phyloP scores from a whole-genome alignment of 2,888 invertebrate species.

The Litoditis marina region DNA sequence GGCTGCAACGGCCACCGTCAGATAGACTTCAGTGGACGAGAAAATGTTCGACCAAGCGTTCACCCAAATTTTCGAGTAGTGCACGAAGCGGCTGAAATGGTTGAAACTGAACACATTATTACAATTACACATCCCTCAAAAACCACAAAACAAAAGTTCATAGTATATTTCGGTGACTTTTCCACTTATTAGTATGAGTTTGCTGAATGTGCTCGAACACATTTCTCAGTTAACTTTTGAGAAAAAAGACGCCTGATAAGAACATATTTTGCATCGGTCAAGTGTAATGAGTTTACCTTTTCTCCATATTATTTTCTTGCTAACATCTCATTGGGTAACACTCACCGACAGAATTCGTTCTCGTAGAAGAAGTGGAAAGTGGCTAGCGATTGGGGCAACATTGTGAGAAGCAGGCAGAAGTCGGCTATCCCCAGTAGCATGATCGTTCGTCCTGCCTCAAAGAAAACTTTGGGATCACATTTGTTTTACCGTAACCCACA shows the following conservation, averaged over 20 bases:
- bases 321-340: no score
- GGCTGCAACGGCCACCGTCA: slow-evolving; percentile 12
- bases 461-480: not conserved
- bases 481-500: no score
- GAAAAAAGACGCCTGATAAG: no score
- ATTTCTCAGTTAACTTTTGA: no score
- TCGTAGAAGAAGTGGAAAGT: slow-evolving; percentile 12
- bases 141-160: no score
- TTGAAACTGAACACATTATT: no score
- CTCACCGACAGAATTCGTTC: slow-evolving; percentile 15
- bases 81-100: slow-evolving; percentile 12
- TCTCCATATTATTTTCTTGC: no score
- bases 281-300: no score
- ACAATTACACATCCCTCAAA: no score
- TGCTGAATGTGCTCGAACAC: no score
- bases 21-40: slow-evolving; percentile 16
- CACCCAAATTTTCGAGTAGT: slow-evolving; percentile 15
- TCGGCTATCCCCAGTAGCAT: slow-evolving; percentile 11
- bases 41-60: slow-evolving; percentile 19
- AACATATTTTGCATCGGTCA: not conserved
- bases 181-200: no score
- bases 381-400: slow-evolving; percentile 15
- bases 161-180: no score
- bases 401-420: slow-evolving; percentile 14
- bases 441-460: not conserved